phyloP scores from a whole-genome alignment of 2,113 vertebrate genomes.

The Vulpes ferrilata region DNA sequence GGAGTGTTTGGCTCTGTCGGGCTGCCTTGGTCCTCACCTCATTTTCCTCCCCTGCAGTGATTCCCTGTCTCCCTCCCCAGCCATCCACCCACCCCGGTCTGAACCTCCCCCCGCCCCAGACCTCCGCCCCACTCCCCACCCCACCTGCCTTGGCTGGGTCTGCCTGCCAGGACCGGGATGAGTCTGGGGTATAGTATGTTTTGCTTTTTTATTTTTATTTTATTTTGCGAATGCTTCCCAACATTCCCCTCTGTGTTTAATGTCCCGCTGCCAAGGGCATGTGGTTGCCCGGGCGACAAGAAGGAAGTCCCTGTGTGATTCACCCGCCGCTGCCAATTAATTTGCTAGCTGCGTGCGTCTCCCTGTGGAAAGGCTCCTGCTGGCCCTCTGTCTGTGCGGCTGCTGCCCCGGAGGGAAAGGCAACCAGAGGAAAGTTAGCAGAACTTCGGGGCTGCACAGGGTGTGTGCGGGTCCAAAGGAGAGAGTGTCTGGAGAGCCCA shows the following conservation, averaged over 20 bases:
- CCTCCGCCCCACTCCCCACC: accelerated
- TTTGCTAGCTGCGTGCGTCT: slow-evolving; percentile 56
- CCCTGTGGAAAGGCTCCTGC: slow-evolving; percentile 55
- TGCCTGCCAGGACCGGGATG: not conserved
- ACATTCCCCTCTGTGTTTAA: slow-evolving; percentile 71
- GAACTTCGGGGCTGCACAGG: not conserved
- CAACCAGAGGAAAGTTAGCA: not conserved
- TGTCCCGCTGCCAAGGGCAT: slow-evolving; percentile 76
- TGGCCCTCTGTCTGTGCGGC: not conserved
- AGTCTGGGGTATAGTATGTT: slow-evolving; percentile 16
- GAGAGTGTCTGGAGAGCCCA: not conserved
- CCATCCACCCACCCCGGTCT: accelerated
- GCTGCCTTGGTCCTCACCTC: not conserved
- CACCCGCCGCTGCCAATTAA: slow-evolving; percentile 69
- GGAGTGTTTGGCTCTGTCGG: not conserved
- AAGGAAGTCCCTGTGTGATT: slow-evolving; percentile 79
- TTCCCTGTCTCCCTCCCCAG: not conserved
- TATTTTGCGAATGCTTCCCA: slow-evolving; percentile 70
- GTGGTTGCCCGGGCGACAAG: slow-evolving; percentile 81
- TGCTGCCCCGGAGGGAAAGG: not conserved
- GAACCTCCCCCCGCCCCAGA: accelerated
- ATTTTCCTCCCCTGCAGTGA: not conserved
- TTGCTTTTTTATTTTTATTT: slow-evolving; percentile 57
- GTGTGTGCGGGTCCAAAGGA: not conserved
- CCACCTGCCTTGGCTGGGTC: not conserved